Evolutionary conservation across 2,113 vertebrate species (phyloP), one percentile per base, ranked within the genome.

Genomic region (Clarias magur): DNA sequence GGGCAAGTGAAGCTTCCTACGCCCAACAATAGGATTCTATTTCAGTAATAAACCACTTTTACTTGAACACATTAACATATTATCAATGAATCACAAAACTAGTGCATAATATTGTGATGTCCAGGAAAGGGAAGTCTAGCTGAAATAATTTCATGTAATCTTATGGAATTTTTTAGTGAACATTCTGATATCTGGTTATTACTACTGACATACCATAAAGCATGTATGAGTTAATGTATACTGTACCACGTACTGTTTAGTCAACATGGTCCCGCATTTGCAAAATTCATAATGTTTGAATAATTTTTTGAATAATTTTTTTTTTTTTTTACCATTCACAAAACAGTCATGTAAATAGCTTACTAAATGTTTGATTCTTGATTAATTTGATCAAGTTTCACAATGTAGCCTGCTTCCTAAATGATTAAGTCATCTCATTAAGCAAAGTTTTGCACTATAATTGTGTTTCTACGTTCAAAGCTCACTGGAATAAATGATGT

Each of bases 151-250:
- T 48, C 15, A 76, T 12, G 19, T 21, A 42, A 73, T 73, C 9
- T 73, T 17, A 80, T 27, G 67, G 87, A 93, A 70, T 23, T 19
- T 42, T 42, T 83, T 53, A 25, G 53, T 65, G 62, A 88, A 75
- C 78, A 83, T 79, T 75, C 62, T 78, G 59, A 83, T 84, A 81
- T 87, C 57, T 70, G 59, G 68, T 84, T 86, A 84, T 79, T 85
- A 76, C 68, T 85, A 42, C 67, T 86, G 84, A 86, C 85, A 30
- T 86, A 84, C 34, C 78, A 83, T 68, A 75, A 68, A 68, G 81
- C 76, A 53, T 89, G 82, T 42, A 91, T 90, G 91, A 93, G 93
- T 93, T 86, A 38, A 34, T 62, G 27, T 59, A 68, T 38, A n/a
- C 21, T 83, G 59, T 38, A n/a, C 21, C 80, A 75, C 63, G 80